Base-by-base conservation (phyloP, 2,113 vertebrate species). In the Misgurnus anguillicaudatus region DNA sequence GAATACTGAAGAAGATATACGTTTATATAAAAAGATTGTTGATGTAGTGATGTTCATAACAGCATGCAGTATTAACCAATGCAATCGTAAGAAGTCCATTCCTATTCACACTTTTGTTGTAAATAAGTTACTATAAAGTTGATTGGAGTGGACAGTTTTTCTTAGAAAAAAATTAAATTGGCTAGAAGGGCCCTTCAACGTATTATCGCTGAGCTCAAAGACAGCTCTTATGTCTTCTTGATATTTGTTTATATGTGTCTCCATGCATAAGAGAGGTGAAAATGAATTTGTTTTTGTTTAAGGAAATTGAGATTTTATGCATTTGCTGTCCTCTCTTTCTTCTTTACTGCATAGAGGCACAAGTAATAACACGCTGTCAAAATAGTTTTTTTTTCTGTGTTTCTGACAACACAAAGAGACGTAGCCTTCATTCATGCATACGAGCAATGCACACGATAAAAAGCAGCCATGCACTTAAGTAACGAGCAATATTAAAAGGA, bases 221-320 rank as follows among this genome's bases (percentile, higher is more conserved):
- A 62, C 41, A 74, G 71, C 71, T 62, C 55, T 74, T 74, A 61
- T 74, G 71, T 74, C 71, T 74, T 17, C 4, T 1, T 57, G 69
- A 16, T 74, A 14, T 74, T 74, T 74, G 41, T 61, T 60, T 74
- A 14, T 57, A 9, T 61, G 57, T 45, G 45, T 74, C 2, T 72
- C 17, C 58, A n/a, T 72, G 39, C 19, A 58, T 71, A 41, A 21
- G 8, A 3, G 39, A 4, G 6, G 57, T 6, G 41, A 31, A 74
- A 31, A 61, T 24, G 9, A 36, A 31, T 61, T 24, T 45, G 21
- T 45, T 16, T 61, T 74, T 74, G 19, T 57, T 73, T 45, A 61
- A 47, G 5, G 8, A 60, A 61, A 74, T 55, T 51, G 68, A 6
- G 53, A 2, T 24, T 42, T 36, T 42, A 31, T 72, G 19, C 21